Evolutionary conservation across 2,113 vertebrate species (phyloP), one percentile per base, ranked within the genome.

Genomic region (Tenrec ecaudatus): DNA sequence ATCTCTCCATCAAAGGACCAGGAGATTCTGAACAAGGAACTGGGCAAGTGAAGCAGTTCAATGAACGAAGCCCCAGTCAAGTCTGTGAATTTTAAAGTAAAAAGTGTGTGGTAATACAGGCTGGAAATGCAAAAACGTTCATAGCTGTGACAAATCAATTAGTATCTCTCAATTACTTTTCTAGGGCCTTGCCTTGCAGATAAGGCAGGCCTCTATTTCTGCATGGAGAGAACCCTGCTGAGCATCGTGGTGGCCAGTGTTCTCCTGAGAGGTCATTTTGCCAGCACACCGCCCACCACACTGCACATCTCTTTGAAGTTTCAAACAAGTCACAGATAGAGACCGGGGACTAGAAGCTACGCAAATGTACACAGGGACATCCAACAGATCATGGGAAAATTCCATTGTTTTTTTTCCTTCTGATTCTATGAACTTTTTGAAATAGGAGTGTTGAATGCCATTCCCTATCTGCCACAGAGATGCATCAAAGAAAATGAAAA

Each of bases 171-270:
- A 12, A 2, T 9, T 8, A 14, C 9, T 8, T 20, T 93, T 71
- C 66, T 89, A 66, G 73, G 12, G 40, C 80, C 29, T 81, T 12
- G 53, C 16, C 22, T 36, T 31, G 6, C 38, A 75, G 10, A 38
- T 2, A 53, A 57, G 33, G 17, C 38, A 47, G 17, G 22, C 27
- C 68, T 82, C 60, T 64, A 68, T 53, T 29, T 40, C 8, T 23
- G 15, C 29, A 27, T 1, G 1, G 15, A 19, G 5, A 20, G 17
- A 36, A 2, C 23, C 60, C 78, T 6, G 40, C 19, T 77, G 38
- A 43, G 11, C 10, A 3, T 12, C 9, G 15, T 6, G 1, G 8
- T 36, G 86, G 8, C 2, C 16, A 71, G 16, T 0, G 14, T 11
- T 60, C 43, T 5, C 5, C 12, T 1, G 0, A n/a, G 22, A 82